Percentiles rank a stretch among this genome's conserved stretches.
Conservation (phyloP, 2,113 vertebrate species). For the Rhadina sibilatrix region DNA sequence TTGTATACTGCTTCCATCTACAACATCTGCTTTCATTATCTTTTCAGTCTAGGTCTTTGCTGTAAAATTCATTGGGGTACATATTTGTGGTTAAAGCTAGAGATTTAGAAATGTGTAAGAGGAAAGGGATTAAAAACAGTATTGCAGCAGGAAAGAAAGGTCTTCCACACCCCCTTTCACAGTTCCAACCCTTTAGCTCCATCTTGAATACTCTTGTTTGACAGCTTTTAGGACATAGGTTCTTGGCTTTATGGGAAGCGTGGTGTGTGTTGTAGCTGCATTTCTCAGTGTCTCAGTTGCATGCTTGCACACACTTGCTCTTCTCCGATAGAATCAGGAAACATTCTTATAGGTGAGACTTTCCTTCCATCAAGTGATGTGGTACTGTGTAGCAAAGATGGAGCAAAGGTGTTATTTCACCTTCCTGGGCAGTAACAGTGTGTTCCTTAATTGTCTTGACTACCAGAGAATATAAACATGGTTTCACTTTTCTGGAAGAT, state of each 20-base stretch:
- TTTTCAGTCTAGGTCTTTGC: background rate
- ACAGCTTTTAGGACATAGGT: background rate
- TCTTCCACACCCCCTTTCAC: background rate
- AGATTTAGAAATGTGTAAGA: background rate
- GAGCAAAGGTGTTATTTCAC: background rate
- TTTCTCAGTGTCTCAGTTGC: background rate
- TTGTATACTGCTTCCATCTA: background rate
- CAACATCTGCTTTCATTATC: background rate
- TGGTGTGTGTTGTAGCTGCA: background rate
- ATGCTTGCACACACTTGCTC: background rate
- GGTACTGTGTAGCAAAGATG: background rate
- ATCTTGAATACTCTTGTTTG: background rate
- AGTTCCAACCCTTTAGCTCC: background rate
- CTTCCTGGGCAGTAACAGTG: background rate
- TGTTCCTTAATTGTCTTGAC: background rate
- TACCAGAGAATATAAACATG: background rate
- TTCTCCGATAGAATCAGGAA: background rate
- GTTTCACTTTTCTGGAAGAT: background rate
- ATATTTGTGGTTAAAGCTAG: background rate
- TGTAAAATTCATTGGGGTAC: background rate
- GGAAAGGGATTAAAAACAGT: background rate
- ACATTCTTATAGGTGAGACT: background rate
- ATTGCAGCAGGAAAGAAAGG: background rate
- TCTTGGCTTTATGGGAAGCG: background rate
- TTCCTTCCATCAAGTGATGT: background rate